A percentile compares a stretch with the other conserved stretches of the same genome.
Conservation (phyloP, 2,797 vertebrate species). For the Allobates femoralis region DNA sequence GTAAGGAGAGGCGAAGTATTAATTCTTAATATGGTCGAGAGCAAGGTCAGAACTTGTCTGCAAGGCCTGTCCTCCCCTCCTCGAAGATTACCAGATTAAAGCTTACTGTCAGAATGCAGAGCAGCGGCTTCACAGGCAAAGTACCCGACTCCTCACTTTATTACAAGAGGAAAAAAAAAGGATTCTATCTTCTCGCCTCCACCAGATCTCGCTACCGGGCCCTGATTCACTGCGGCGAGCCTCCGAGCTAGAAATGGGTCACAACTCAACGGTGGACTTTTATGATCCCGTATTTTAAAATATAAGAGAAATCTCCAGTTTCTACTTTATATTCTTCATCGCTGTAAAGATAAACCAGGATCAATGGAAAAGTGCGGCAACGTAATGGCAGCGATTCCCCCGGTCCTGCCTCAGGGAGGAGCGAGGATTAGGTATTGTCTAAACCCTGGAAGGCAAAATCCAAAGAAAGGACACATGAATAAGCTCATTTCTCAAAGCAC, state of each 20-base stretch:
- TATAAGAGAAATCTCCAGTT: not conserved
- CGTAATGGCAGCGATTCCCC: not conserved
- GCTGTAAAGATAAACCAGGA: not conserved
- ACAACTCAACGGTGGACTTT: not conserved
- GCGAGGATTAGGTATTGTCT: no score
- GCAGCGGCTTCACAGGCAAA: slow-evolving; percentile 66
- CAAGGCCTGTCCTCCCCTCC: slow-evolving; percentile 77
- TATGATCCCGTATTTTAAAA: not conserved
- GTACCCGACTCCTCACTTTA: slow-evolving; percentile 41
- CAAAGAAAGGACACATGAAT: no score
- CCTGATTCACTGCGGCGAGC: slow-evolving; percentile 2
- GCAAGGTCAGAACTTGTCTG: slow-evolving; percentile 77
- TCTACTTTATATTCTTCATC: not conserved
- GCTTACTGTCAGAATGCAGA: slow-evolving; percentile 79
- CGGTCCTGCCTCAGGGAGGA: no score
- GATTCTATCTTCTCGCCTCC: slow-evolving; percentile 44
- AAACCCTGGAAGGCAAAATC: no score
- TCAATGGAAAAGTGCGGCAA: not conserved
- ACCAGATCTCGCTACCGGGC: not conserved
- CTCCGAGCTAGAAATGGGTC: not conserved
- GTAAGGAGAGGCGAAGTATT: slow-evolving; percentile 76
- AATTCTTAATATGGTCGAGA: slow-evolving; percentile 82
- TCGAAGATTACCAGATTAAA: slow-evolving; percentile 83
- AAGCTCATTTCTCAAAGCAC: no score
- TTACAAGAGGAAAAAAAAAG: slow-evolving; percentile 17